Evolutionary conservation across 2,888 invertebrate genomes (phyloP), one percentile per base, ranked within the genome.

Genomic region (Cryptus viduatorius): DNA sequence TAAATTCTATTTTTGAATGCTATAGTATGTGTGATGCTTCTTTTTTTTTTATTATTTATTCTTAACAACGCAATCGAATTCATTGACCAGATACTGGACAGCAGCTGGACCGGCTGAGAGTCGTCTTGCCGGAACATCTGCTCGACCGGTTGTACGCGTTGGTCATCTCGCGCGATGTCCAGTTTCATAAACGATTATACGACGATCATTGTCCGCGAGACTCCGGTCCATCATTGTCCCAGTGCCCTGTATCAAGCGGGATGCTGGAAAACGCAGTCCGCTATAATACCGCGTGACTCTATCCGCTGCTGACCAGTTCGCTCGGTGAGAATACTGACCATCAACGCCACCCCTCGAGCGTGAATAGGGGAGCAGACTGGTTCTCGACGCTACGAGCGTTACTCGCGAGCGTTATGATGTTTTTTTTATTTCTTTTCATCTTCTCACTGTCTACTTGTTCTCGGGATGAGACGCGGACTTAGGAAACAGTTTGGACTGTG

Each of bases 121-220:
- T 46, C 64, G 72, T 85, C 76, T 80, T 83, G 87, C 83, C 67
- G 77, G 82, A 81, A 91, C 94, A 93, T 94, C 94, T 94, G 94
- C 93, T 91, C 87, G 90, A 90, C 92, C 84, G 89, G 91, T 91
- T 93, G 59, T 31, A 24, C 14, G 7, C 92, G 92, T 91, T 90
- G 90, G 89, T 92, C 92, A 92, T 92, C 92, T 91, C 90, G 85
- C 87, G 87, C 86, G 82, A 90, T 91, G 89, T 91, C 92, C 92
- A 90, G 91, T 91, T 89, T 89, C 84, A 85, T 84, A 86, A 88
- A 86, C 86, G 86, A 86, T 86, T 86, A 64, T 68, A 65, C 69
- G 84, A 81, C 83, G 85, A 88, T 91, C 88, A 89, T 90, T 89
- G 89, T 91, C 88, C 87, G 85, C 76, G 85, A 90, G 86, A 90